These are phyloP conservation scores for Nomada lathburiana DNA, from an alignment of 2,888 invertebrate genomes.

Conservation along the genomic window DNA sequence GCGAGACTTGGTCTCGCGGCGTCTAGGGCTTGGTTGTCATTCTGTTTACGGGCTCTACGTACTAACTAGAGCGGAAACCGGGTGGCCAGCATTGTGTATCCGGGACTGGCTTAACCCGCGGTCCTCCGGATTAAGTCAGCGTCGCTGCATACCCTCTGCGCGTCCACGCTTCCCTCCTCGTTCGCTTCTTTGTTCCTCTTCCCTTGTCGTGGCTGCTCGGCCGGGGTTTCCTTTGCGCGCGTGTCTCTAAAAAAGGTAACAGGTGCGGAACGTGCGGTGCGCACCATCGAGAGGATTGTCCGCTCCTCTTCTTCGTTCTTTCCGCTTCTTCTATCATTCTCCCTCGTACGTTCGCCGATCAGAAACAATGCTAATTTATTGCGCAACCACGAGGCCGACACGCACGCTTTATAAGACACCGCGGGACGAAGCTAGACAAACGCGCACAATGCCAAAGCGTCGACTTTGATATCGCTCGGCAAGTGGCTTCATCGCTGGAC, in stretches of 20 bases:
- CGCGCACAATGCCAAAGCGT: slow-evolving; percentile 52
- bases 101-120: slow-evolving; percentile 65
- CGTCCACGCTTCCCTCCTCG: slow-evolving; percentile 27
- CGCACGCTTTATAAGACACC: slow-evolving; percentile 52
- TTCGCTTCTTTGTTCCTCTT: slow-evolving; percentile 27
- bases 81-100: slow-evolving; percentile 78
- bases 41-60: slow-evolving; percentile 74
- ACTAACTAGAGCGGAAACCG: slow-evolving; percentile 78
- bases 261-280: slow-evolving; percentile 72
- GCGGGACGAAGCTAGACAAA: slow-evolving; percentile 63
- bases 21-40: slow-evolving; percentile 71
- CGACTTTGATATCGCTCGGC: slow-evolving; percentile 46
- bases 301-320: neutral
- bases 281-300: slow-evolving; percentile 58
- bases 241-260: slow-evolving; percentile 75
- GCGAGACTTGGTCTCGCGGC: slow-evolving; percentile 32
- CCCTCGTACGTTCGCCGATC: slow-evolving; percentile 25
- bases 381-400: slow-evolving; percentile 41
- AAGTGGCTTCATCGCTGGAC: slow-evolving; percentile 38
- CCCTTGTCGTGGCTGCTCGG: neutral
- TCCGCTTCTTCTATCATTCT: neutral
- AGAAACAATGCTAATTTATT: slow-evolving; percentile 75
- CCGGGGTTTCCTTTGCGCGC: slow-evolving; percentile 25
- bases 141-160: slow-evolving; percentile 51
- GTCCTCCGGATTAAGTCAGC: slow-evolving; percentile 72